phyloP scores from a whole-genome alignment of 2,113 vertebrate genomes.

The Machaerirhynchus nigripectus region DNA sequence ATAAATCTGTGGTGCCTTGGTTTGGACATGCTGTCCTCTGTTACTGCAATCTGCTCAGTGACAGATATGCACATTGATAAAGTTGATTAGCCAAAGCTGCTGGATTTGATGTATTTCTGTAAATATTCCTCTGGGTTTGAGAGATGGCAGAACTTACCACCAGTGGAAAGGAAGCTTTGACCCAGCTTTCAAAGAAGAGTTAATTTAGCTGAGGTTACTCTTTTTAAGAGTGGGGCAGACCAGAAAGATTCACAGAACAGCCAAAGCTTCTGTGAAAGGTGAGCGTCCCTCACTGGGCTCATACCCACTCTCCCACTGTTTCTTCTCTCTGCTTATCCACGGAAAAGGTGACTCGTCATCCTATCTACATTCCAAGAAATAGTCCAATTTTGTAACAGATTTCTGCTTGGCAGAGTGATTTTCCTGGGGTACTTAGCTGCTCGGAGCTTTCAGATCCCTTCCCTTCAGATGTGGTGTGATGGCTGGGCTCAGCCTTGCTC shows the following conservation, averaged over 20 bases:
- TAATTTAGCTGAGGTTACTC: neutral
- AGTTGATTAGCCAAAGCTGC: neutral
- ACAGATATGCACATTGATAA: fast-evolving
- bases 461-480: fast-evolving
- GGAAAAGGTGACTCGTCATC: neutral
- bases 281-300: neutral
- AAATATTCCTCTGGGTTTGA: neutral
- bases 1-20: neutral
- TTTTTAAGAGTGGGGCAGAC: neutral
- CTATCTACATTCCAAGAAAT: neutral
- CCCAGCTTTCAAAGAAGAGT: neutral
- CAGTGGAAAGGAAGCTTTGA: neutral
- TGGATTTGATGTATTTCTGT: neutral
- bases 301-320: fast-evolving
- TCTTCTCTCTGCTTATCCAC: neutral
- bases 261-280: neutral
- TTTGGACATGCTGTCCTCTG: fast-evolving
- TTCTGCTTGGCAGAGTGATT: neutral
- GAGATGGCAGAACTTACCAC: fast-evolving
- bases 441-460: fast-evolving
- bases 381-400: neutral
- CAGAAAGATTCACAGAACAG: neutral
- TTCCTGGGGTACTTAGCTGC: neutral
- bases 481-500: neutral
- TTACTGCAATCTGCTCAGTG: neutral